Evolutionary conservation across 2,797 vertebrate species (phyloP), one percentile per base, ranked within the genome.

Genomic region (Syngnathus acus): DNA sequence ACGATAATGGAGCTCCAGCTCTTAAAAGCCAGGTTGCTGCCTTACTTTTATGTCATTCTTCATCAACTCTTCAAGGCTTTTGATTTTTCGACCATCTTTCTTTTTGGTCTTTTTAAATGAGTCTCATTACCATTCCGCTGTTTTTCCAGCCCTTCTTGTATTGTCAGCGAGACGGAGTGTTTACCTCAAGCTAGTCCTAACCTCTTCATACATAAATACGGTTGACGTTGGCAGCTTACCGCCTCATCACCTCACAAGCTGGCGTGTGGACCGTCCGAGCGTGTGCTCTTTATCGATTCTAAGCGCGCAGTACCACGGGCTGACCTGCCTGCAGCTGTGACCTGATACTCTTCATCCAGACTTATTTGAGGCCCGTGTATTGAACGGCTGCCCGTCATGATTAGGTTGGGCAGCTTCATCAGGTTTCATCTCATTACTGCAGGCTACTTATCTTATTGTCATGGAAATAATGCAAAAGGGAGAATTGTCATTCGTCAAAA

Each of bases 151-250:
- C 0, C 76, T 58, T 78, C 88, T 87, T 83, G 82, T 88, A 90
- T 88, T 86, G 85, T 72, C 65, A 50, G 65, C 61, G 74, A 83
- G 78, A 76, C 62, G n/a, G 39, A 59, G 75, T 81, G 85, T 88
- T 88, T 86, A 85, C 84, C 74, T 70, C 71, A 72, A 59, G 62
- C 80, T 69, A 76, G 84, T 80, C 77, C 82, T 77, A 65, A 85
- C 84, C 86, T 83, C 80, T 77, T 88, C 82, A 84, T n/a, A n/a
- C n/a, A n/a, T 84, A 86, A 83, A 82, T 76, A 79, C 2, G 66
- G 75, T 54, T 66, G 74, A 88, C 88, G 84, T 88, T 86, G 86
- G 78, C 66, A 23, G 51, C 70, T 43, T 71, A 75, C 65, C 60
- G 17, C 32, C 81, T 71, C 75, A 68, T 74, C 70, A 40, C 1